These are phyloP conservation scores for Tethea ocularis DNA, from an alignment of 2,888 invertebrate genomes.

Conservation along the genomic window DNA sequence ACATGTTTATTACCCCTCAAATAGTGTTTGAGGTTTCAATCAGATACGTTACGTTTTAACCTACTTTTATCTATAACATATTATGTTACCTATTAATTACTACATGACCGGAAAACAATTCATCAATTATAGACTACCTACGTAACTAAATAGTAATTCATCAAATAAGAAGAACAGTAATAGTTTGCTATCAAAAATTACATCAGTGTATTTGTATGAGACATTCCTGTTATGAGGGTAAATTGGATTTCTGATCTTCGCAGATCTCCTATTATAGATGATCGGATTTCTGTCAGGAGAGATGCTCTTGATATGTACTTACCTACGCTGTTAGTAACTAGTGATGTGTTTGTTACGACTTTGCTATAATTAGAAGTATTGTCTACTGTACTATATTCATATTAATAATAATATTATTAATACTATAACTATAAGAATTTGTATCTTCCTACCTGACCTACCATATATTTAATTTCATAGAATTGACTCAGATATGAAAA, in stretches of 20 bases:
- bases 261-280: conserved; percentile 54
- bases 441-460: too few relatives aligned
- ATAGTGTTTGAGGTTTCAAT: conserved; percentile 16
- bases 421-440: too few relatives aligned
- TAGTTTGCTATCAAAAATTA: conserved; percentile 4
- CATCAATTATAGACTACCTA: not conserved
- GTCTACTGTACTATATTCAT: too few relatives aligned
- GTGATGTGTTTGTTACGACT: conserved; percentile 19
- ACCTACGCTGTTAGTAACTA: conserved; percentile 12
- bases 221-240: conserved; percentile 38
- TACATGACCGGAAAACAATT: not conserved
- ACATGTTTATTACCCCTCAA: conserved; percentile 25
- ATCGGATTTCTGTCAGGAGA: conserved; percentile 53
- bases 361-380: conserved; percentile 18
- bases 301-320: conserved; percentile 32
- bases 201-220: conserved; percentile 13
- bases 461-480: too few relatives aligned
- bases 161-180: not conserved
- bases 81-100: too few relatives aligned
- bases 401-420: too few relatives aligned
- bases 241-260: conserved; percentile 48
- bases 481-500: too few relatives aligned
- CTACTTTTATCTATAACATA: too few relatives aligned
- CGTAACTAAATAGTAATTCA: not conserved
- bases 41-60: too few relatives aligned